Conservation (phyloP, 2,113 vertebrate genomes). For the Equus przewalskii region DNA sequence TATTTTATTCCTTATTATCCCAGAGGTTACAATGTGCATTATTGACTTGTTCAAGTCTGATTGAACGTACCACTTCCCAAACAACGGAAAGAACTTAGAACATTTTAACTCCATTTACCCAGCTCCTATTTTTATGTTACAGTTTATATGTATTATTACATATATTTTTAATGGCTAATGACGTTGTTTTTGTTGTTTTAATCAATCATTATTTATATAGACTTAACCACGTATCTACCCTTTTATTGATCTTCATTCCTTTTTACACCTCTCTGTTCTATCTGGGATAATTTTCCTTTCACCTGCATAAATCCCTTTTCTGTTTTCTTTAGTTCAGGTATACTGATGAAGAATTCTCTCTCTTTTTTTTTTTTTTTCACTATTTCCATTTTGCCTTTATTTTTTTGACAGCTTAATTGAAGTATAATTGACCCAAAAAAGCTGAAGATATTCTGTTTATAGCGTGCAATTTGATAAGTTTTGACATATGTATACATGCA, state of each 20-base stretch:
- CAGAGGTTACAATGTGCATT: background rate
- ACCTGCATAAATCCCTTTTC: background rate
- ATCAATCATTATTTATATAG: background rate
- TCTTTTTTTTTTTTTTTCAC: background rate
- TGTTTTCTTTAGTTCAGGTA: background rate
- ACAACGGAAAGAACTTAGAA: background rate
- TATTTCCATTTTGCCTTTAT: background rate
- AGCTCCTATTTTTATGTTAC: background rate
- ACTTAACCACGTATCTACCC: background rate
- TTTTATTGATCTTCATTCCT: background rate
- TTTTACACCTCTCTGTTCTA: background rate
- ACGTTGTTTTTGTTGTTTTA: background rate
- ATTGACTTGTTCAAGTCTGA: background rate
- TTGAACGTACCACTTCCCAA: background rate
- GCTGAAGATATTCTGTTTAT: background rate
- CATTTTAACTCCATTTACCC: background rate
- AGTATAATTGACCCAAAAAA: background rate
- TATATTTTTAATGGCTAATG: background rate
- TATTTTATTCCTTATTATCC: background rate
- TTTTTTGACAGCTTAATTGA: background rate
- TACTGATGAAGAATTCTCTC: background rate
- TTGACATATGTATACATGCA: background rate
- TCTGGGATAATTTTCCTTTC: background rate
- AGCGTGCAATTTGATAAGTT: background rate
- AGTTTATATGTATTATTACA: background rate